Evolutionary conservation across 2,888 invertebrate species (phyloP), one percentile per base, ranked within the genome.

Genomic region (Ceraclea dissimilis): DNA sequence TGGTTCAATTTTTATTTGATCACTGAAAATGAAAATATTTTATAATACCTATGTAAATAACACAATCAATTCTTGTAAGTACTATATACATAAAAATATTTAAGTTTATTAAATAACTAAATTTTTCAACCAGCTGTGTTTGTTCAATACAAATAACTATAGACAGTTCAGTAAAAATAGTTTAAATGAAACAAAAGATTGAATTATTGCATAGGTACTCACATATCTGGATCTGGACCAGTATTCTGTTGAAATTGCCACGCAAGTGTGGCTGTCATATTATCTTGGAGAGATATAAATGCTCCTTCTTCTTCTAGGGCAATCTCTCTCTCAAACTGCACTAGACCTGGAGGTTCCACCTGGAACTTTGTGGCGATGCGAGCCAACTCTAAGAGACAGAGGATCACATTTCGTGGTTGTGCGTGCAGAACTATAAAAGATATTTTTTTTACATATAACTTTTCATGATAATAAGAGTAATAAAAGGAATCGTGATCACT

Each of bases 331-430:
- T 92, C 92, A 64, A 92, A 77, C 69, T 88, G 86, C 57, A 93
- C 88, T 58, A 93, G 76, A 21, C 82, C 82, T 0, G 92, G 91
- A 1, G 92, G 90, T 70, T 92, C 92, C 63, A 93, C 75, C 46
- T 85, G 85, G 72, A 81, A 89, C 67, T 81, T 80, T 48, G 86
- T 84, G 2, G 90, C 91, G 56, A 92, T 76, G 57, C 93, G 81
- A 1, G 91, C 89, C 62, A 93, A 85, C 70, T 93, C 93, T 73
- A 93, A 75, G 46, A 93, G 78, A 69, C 91, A 93, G 47, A 92
- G 78, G 61, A 93, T 84, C 51, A 93, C 91, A 66, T 89, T 88
- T 1, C 91, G 80, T 20, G 90, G 90, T 67, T 90, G 88, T 65
- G 86, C 86, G 70, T 92, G 91, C 31, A 90, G 76, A 54, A 93